Conservation (phyloP, 2,888 invertebrate species). For the Oithona nana region DNA sequence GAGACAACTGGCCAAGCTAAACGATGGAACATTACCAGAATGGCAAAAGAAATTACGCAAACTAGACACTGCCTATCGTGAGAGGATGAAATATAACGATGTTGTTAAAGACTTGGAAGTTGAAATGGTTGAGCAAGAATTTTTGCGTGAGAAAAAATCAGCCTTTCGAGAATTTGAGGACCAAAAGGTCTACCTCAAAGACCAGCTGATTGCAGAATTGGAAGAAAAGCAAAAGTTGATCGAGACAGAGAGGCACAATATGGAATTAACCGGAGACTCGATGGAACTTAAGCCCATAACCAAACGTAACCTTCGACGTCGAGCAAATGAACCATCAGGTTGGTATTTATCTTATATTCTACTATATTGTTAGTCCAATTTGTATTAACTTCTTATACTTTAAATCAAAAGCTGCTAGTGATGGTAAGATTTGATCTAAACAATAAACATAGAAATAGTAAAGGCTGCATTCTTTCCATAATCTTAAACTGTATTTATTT, state of each 20-base stretch:
- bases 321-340: constrained; percentile 84
- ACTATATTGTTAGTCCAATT: too few species aligned
- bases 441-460: too few species aligned
- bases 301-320: constrained; percentile 70
- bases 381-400: not conserved
- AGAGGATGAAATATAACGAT: constrained; percentile 44
- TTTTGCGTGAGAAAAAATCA: constrained; percentile 63
- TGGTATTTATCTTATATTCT: not conserved
- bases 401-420: not conserved
- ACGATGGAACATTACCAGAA: constrained; percentile 67
- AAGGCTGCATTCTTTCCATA: too few species aligned
- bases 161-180: constrained; percentile 78
- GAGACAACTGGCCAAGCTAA: constrained; percentile 68
- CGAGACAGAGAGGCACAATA: constrained; percentile 63
- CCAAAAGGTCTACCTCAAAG: constrained; percentile 72
- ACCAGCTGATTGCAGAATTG: constrained; percentile 69
- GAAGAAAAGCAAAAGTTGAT: constrained; percentile 78
- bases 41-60: constrained; percentile 59
- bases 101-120: constrained; percentile 59
- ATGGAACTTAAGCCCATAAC: constrained; percentile 84
- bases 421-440: too few species aligned
- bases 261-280: constrained; percentile 75
- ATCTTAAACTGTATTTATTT: too few species aligned
- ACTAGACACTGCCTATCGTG: constrained; percentile 39
- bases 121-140: constrained; percentile 72